Conservation (phyloP, 30 jellyfish, hydroid and myxozoan genomes). For the Hydra vulgaris region DNA sequence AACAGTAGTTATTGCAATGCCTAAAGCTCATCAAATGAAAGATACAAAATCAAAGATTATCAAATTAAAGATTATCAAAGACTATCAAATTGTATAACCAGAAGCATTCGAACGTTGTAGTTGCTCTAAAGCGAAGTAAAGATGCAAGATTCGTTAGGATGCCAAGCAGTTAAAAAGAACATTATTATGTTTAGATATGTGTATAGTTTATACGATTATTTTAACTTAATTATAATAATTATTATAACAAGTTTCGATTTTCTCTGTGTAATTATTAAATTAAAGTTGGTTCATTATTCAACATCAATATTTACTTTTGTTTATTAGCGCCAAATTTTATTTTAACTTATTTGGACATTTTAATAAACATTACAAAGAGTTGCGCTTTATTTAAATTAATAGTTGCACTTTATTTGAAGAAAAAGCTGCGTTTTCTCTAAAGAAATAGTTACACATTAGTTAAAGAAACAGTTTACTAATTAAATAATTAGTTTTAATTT, state of each 20-base stretch:
- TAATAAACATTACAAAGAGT: neutral
- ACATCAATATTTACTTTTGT: neutral
- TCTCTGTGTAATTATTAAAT: neutral
- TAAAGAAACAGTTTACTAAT: neutral
- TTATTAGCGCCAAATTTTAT: neutral
- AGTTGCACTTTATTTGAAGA: neutral
- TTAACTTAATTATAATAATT: neutral
- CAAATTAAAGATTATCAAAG: neutral
- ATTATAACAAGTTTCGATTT: neutral
- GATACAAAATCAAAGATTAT: no score
- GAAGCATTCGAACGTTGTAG: neutral
- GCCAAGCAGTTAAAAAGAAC: neutral
- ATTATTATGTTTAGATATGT: neutral
- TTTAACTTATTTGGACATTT: neutral
- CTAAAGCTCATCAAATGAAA: neutral
- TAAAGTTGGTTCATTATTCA: neutral
- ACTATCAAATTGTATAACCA: neutral
- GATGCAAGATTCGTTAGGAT: neutral
- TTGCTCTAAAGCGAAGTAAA: neutral
- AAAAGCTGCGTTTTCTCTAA: neutral
- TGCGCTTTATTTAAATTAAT: neutral
- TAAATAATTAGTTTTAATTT: neutral
- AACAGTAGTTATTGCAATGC: neutral
- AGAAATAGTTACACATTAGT: neutral
- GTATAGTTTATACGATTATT: neutral